These are phyloP conservation scores for Epinephelus cyanopodus DNA, from an alignment of 2,113 vertebrate genomes.

Conservation along the genomic window DNA sequence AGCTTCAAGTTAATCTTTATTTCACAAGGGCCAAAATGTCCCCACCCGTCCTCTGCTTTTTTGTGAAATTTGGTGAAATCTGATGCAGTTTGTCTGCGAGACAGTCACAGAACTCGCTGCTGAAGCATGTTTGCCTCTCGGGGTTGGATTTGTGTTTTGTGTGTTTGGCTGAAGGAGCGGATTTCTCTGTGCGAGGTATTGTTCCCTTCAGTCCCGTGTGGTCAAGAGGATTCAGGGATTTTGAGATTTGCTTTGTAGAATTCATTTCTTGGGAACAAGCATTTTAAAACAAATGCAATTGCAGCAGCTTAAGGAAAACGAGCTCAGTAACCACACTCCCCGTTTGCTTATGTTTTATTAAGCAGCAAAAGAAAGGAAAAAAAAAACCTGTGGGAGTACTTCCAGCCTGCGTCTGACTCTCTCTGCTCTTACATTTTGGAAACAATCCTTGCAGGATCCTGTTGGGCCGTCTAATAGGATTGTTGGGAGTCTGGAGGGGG, in stretches of 20 bases:
- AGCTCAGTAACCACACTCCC: slow-evolving; percentile 27
- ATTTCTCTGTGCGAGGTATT: slow-evolving; percentile 28
- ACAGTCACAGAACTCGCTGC: no score
- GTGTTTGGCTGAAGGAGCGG: slow-evolving; percentile 36
- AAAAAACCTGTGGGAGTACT: not conserved
- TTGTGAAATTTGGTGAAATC: not conserved
- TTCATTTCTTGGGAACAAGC: slow-evolving; percentile 33
- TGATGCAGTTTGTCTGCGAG: not conserved
- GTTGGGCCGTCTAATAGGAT: slow-evolving; percentile 32
- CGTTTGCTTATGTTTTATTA: slow-evolving; percentile 50
- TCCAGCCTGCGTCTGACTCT: slow-evolving; percentile 20
- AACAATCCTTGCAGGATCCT: slow-evolving; percentile 21
- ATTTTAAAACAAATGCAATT: slow-evolving; percentile 30
- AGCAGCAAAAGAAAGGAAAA: slow-evolving; percentile 2
- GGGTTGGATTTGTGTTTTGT: slow-evolving; percentile 33
- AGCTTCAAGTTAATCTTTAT: slow-evolving; percentile 49
- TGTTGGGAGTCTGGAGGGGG: slow-evolving; percentile 18
- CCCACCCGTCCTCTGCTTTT: not conserved
- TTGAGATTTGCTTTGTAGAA: slow-evolving; percentile 61
- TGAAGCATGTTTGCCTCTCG: not conserved
- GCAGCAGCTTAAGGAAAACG: slow-evolving; percentile 29
- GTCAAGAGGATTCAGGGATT: slow-evolving; percentile 65
- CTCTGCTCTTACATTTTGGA: slow-evolving; percentile 25
- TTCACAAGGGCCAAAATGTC: not conserved
- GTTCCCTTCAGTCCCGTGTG: slow-evolving; percentile 37